These are phyloP conservation scores for Listrodromus nycthemerus DNA, from an alignment of 2,888 invertebrate genomes.

Conservation along the genomic window DNA sequence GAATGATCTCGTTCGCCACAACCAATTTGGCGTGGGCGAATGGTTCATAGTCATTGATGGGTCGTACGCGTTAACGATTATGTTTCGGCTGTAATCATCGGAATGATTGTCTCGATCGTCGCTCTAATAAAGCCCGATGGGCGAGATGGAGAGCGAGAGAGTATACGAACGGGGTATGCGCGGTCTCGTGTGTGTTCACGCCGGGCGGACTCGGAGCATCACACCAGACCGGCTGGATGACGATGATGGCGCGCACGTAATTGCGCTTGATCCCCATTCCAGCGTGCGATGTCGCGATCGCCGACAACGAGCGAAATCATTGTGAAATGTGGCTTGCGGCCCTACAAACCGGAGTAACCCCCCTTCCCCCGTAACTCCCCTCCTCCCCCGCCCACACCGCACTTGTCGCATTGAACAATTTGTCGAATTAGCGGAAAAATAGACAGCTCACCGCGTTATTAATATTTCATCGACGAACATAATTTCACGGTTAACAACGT, in stretches of 20 bases:
- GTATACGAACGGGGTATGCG: slow-evolving; percentile 35
- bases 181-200: slow-evolving; percentile 19
- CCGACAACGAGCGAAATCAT: slow-evolving; percentile 66
- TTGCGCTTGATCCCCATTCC: slow-evolving; percentile 72
- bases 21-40: slow-evolving; percentile 82
- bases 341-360: slow-evolving; percentile 15
- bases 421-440: slow-evolving; percentile 51
- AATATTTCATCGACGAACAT: slow-evolving; percentile 19
- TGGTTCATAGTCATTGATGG: slow-evolving; percentile 83
- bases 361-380: not conserved
- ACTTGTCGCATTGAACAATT: slow-evolving; percentile 51
- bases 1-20: slow-evolving; percentile 75
- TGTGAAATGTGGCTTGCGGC: slow-evolving; percentile 63
- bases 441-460: slow-evolving; percentile 29
- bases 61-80: slow-evolving; percentile 83
- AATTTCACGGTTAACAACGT: not conserved
- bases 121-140: slow-evolving; percentile 82
- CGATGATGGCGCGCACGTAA: slow-evolving; percentile 78
- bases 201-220: slow-evolving; percentile 39
- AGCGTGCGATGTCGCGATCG: slow-evolving; percentile 60
- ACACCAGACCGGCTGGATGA: slow-evolving; percentile 73
- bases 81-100: slow-evolving; percentile 84
- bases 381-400: not conserved
- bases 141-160: slow-evolving; percentile 65
- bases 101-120: slow-evolving; percentile 82